Conservation (phyloP, 2,888 invertebrate genomes). For the Conchocele bisecta region DNA sequence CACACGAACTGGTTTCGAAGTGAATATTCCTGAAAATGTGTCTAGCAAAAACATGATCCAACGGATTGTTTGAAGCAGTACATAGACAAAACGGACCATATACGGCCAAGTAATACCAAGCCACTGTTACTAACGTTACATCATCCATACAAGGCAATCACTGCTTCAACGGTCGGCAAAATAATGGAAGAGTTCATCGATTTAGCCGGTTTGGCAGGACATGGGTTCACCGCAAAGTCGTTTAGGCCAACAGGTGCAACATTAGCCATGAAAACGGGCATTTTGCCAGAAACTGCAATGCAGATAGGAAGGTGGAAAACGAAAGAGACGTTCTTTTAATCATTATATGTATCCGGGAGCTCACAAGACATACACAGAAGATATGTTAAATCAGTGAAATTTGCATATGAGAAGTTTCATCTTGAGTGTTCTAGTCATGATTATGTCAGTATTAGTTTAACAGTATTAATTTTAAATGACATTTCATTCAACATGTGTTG, state of each 20-base stretch:
- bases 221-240: conserved; percentile 19
- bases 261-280: background rate
- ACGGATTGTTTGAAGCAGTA: no score
- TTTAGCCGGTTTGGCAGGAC: conserved; percentile 1
- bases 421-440: no score
- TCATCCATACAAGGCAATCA: conserved; percentile 6
- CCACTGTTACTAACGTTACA: conserved; percentile 7
- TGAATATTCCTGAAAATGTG: no score
- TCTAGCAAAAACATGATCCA: no score
- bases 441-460: no score
- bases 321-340: background rate
- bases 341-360: conserved; percentile 12
- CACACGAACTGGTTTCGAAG: no score
- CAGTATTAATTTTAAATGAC: no score
- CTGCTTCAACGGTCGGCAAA: background rate
- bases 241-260: conserved; percentile 19
- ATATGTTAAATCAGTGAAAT: no score
- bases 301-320: conserved; percentile 20
- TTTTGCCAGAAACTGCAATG: conserved; percentile 6
- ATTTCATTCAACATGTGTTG: no score
- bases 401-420: no score
- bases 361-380: no score
- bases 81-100: no score
- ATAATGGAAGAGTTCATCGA: conserved; percentile 14
- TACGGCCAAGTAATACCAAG: background rate